Evolutionary conservation across 2,888 invertebrate species (phyloP), one percentile per base, ranked within the genome.

Genomic region (Scaptomyza reducta): DNA sequence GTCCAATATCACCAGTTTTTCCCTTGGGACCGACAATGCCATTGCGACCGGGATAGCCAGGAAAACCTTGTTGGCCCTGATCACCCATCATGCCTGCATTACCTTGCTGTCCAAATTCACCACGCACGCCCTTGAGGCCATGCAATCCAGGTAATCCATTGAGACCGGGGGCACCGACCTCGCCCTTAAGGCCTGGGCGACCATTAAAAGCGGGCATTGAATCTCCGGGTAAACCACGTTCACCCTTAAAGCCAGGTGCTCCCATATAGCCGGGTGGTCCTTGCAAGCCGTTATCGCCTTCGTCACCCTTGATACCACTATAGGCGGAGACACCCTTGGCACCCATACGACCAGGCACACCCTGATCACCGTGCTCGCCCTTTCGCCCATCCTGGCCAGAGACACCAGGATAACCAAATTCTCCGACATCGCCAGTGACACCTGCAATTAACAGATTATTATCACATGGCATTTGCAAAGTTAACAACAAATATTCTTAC

Each of bases 251-350:
- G 3, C 91, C 91, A 1, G 68, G 56, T 2, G 69, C 27, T 3
- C 91, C 91, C 31, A 68, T 71, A 6, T 56, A 79, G 1, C 93
- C 93, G 3, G 87, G 78, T 3, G 74, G 80, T 16, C 94, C 94
- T 60, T 80, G 79, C 25, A 70, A 65, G 10, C 94, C 94, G 14
- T 89, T 72, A 33, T 92, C 91, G 56, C 95, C 95, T 3, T 45
- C 35, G 18, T 94, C 94, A 38, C 95, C 95, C 89, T 94, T 94
- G 62, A 93, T 92, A 2, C 95, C 95, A 70, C 93, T 94, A 53
- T 93, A 92, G 1, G 94, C 92, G 49, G 93, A 91, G n/a, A 94
- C 94, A 66, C 96, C 96, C 76, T 91, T 92, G 1, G 70, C 57
- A 54, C 91, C 91, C 0, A 11, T 38, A 0, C 51, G 40, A 3